Conservation (phyloP, 2,888 invertebrate species). For the Eristalis tenax region DNA sequence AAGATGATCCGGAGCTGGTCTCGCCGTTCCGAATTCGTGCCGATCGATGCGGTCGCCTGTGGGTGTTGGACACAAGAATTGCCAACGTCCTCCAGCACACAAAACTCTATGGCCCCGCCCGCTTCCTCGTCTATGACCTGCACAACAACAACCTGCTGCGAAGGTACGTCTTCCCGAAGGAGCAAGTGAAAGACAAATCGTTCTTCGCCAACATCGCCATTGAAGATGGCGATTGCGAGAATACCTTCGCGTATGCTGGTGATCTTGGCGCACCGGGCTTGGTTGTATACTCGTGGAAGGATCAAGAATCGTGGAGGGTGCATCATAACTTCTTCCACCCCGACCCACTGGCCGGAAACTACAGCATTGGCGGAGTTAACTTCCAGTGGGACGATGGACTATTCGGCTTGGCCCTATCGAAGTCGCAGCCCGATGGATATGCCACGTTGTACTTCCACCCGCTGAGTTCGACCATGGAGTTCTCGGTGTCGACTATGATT, state of each 20-base stretch:
- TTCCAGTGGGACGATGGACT: conserved; percentile 91
- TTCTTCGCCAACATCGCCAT: conserved; percentile 89
- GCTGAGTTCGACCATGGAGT: conserved; percentile 89
- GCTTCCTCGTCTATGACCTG: conserved; percentile 88
- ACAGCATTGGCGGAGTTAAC: conserved; percentile 86
- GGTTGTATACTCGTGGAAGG: conserved; percentile 89
- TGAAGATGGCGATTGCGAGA: conserved; percentile 88
- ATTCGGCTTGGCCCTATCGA: conserved; percentile 88
- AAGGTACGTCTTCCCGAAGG: conserved; percentile 85
- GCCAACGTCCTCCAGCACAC: conserved; percentile 83
- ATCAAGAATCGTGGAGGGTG: conserved; percentile 88
- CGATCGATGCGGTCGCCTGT: conserved; percentile 89
- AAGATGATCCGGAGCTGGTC: conserved; percentile 85
- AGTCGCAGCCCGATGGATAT: conserved; percentile 85
- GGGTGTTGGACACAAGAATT: conserved; percentile 90
- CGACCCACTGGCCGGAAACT: conserved; percentile 88
- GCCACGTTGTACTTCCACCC: conserved; percentile 91
- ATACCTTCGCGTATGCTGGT: conserved; percentile 87
- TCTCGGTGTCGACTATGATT: conserved; percentile 87
- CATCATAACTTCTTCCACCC: conserved; percentile 87
- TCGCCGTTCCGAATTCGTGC: conserved; percentile 89
- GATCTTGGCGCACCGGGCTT: conserved; percentile 87
- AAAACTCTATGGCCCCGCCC: conserved; percentile 83
- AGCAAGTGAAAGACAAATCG: conserved; percentile 86
- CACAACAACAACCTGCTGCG: conserved; percentile 87